A percentile compares a stretch with the other conserved stretches of the same genome.
These are phyloP conservation scores for Diprion similis DNA, from an alignment of 1,140 invertebrate species.

Conservation along the genomic window DNA sequence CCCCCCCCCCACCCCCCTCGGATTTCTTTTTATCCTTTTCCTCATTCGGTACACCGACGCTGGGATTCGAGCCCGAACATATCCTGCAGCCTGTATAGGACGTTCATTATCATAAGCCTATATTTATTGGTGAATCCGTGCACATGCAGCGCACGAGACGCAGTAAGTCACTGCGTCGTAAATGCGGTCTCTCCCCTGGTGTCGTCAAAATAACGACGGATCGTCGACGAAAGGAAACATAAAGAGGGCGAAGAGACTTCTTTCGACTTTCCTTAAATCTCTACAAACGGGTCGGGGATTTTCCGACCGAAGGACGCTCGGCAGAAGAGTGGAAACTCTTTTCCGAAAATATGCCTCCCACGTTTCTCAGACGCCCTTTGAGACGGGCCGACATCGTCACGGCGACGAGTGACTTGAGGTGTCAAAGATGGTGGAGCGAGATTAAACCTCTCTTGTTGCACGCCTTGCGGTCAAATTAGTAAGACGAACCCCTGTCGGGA, in stretches of 20 bases:
- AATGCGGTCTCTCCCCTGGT: background rate
- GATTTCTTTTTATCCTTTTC: too few relatives aligned
- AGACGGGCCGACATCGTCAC: background rate
- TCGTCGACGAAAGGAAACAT: background rate
- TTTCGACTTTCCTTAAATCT: background rate
- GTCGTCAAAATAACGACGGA: background rate
- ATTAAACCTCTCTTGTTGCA: background rate
- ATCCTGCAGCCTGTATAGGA: background rate
- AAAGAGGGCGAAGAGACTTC: background rate
- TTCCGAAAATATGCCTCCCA: background rate
- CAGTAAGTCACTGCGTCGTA: background rate
- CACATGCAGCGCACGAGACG: background rate
- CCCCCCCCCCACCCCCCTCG: too few relatives aligned
- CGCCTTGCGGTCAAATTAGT: slow-evolving; percentile 4
- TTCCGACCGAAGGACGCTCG: background rate
- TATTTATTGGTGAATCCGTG: slow-evolving; percentile 21
- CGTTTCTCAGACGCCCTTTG: background rate
- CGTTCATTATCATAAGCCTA: slow-evolving; percentile 22
- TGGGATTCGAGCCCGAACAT: background rate
- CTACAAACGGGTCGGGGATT: background rate
- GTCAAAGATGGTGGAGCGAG: background rate
- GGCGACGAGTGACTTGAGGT: background rate
- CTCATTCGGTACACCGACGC: too few relatives aligned
- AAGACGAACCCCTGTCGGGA: background rate
- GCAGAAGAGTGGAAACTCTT: background rate